Conservation (phyloP, 1,140 invertebrate species). For the Gyrodactylus bullatarudis region DNA sequence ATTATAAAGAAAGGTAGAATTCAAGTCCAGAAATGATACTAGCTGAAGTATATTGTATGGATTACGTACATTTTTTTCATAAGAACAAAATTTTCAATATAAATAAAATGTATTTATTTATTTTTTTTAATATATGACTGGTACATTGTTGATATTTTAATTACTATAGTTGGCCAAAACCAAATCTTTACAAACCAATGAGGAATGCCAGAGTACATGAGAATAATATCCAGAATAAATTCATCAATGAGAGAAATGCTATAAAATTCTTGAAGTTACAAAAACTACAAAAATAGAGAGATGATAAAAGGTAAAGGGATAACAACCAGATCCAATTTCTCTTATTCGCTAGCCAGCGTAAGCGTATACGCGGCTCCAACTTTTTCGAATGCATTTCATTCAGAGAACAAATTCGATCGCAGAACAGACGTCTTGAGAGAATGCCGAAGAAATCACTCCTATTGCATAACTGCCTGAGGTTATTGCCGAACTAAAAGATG, state of each 20-base stretch:
- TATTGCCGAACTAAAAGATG: not conserved
- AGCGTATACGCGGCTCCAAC: not conserved
- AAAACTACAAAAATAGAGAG: not conserved
- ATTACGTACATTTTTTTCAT: too few species aligned
- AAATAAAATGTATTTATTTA: too few species aligned
- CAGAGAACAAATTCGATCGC: not conserved
- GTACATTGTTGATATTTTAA: too few species aligned
- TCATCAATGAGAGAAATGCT: not conserved
- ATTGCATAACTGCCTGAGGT: not conserved
- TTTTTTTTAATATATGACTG: too few species aligned
- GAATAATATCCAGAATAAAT: not conserved
- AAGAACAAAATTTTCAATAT: too few species aligned
- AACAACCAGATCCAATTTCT: not conserved
- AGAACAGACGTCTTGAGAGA: not conserved
- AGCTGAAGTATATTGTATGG: too few species aligned
- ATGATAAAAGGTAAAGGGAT: not conserved
- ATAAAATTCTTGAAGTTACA: not conserved
- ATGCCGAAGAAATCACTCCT: not conserved
- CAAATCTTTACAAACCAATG: not conserved
- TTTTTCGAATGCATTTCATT: not conserved
- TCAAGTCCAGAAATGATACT: too few species aligned
- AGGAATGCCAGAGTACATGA: not conserved
- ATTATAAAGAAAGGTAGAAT: too few species aligned
- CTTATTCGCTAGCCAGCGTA: not conserved
- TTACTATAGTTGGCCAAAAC: too few species aligned